Percentiles rank a stretch among this genome's conserved stretches.
These are phyloP conservation scores for Zhuqinia jingwanae DNA, from an alignment of 2,888 invertebrate species.

Conservation along the genomic window DNA sequence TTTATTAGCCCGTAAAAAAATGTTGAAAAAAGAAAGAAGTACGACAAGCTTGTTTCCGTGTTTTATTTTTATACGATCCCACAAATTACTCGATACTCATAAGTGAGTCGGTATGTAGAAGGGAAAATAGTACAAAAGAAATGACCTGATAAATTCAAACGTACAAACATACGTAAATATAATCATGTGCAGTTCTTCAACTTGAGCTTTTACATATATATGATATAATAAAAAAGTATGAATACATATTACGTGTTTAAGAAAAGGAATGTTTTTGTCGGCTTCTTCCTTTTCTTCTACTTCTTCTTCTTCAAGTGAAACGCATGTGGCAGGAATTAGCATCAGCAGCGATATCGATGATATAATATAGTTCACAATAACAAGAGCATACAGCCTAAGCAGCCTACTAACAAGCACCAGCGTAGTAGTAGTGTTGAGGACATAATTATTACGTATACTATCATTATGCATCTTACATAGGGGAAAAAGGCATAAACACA, in stretches of 20 bases:
- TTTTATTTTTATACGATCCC: constrained; percentile 24
- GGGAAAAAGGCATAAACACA: too few species aligned
- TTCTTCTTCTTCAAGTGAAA: background rate
- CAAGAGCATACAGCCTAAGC: background rate
- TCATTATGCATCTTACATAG: too few species aligned
- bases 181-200: too few species aligned
- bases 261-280: constrained; percentile 23
- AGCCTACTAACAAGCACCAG: background rate
- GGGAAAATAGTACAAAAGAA: too few species aligned
- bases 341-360: background rate
- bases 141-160: too few species aligned
- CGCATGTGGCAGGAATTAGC: background rate
- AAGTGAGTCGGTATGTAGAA: too few species aligned
- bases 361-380: background rate
- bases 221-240: too few species aligned
- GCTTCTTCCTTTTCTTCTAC: background rate
- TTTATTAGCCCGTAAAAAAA: background rate
- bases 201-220: too few species aligned
- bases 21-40: constrained; percentile 17
- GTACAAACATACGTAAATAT: too few species aligned
- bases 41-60: constrained; percentile 31
- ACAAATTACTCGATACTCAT: constrained; percentile 37
- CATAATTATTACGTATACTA: too few species aligned
- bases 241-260: too few species aligned
- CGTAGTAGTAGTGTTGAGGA: too few species aligned